A percentile compares a stretch with the other conserved stretches of the same genome.
Conservation (phyloP, 2,113 vertebrate genomes). For the Ardeotis arabs region DNA sequence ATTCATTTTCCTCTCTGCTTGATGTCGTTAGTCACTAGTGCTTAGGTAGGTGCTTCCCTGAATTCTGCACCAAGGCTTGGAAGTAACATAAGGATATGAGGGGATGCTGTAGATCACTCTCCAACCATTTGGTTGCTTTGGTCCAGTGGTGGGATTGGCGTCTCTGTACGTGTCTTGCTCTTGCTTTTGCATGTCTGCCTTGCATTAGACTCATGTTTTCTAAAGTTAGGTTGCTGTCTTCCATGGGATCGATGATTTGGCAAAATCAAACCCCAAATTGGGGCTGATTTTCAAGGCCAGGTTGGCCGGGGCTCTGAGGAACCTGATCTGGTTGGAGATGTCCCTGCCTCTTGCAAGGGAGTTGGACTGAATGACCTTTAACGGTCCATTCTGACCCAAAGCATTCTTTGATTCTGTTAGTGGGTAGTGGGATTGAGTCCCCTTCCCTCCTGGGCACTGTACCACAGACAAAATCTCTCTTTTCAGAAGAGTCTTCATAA, state of each 20-base stretch:
- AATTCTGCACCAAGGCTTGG: neutral
- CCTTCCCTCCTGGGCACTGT: neutral
- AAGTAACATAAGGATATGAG: rapidly evolving
- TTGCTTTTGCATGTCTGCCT: neutral
- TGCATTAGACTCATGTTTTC: neutral
- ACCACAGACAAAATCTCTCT: neutral
- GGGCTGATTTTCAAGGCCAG: too few species aligned
- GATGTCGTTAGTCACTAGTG: neutral
- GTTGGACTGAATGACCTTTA: too few species aligned
- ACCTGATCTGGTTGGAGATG: too few species aligned
- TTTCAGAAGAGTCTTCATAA: neutral
- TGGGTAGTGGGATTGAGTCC: neutral
- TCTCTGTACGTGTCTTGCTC: neutral
- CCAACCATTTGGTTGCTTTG: neutral
- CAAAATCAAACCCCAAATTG: too few species aligned
- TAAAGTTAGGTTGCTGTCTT: neutral
- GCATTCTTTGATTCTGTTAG: neutral
- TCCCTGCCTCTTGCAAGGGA: too few species aligned
- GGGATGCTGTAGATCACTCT: neutral
- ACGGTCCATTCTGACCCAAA: too few species aligned
- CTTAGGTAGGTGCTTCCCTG: neutral
- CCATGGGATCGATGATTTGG: neutral
- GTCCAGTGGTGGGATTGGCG: rapidly evolving
- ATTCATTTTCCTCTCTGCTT: neutral
- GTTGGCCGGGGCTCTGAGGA: too few species aligned